phyloP scores from a whole-genome alignment of 1,140 invertebrate species.

The Steinernema khuongi region DNA sequence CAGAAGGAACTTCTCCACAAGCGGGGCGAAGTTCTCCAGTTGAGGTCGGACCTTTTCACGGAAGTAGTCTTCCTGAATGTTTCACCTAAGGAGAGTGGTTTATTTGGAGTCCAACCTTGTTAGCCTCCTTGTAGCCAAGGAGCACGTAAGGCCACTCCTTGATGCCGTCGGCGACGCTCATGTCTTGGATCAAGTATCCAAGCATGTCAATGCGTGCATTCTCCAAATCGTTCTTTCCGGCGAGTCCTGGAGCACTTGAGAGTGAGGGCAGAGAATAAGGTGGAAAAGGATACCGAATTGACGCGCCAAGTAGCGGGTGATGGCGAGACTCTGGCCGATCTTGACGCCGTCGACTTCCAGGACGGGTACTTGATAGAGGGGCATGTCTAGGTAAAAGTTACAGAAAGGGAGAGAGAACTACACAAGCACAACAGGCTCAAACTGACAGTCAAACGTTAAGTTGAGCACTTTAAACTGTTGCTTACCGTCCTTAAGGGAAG shows the following conservation, averaged over 20 bases:
- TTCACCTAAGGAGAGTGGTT: too few relatives aligned
- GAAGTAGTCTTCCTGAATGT: constrained; percentile 45
- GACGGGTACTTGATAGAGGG: constrained; percentile 3
- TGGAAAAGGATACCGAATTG: not conserved
- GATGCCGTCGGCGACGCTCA: not conserved
- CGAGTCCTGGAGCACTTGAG: not conserved
- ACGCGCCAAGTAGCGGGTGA: not conserved
- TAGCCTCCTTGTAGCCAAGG: not conserved
- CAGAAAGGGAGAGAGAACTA: too few relatives aligned
- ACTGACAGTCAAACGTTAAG: too few relatives aligned
- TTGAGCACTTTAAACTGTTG: too few relatives aligned
- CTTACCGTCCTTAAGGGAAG: constrained; percentile 38
- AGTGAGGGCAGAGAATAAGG: not conserved
- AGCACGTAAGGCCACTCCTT: constrained; percentile 4
- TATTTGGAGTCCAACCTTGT: too few relatives aligned
- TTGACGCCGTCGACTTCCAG: not conserved
- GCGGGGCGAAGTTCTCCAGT: constrained; percentile 40
- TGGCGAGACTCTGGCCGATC: not conserved
- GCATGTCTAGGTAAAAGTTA: not conserved
- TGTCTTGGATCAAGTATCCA: not conserved
- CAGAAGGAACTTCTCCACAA: constrained; percentile 46
- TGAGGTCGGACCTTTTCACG: constrained; percentile 41
- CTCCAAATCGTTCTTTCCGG: not conserved
- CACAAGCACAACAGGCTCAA: too few relatives aligned
- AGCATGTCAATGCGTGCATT: not conserved